These are phyloP conservation scores for Amphipyra tragopoginis DNA, from an alignment of 2,888 invertebrate species.

Conservation along the genomic window DNA sequence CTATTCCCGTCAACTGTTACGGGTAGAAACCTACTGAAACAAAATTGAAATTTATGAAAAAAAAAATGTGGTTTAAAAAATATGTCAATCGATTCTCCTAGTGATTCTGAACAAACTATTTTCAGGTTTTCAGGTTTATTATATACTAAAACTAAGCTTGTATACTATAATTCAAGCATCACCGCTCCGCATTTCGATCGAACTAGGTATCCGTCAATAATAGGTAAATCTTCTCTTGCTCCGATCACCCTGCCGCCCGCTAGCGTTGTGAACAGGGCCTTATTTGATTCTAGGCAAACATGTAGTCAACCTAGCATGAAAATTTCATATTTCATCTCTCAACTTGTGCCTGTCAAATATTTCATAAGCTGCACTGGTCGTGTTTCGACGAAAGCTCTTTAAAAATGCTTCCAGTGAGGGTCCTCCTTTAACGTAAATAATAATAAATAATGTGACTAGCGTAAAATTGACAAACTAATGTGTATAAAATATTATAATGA, in stretches of 20 bases:
- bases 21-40: too few species aligned
- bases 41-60: too few species aligned
- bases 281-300: neutral
- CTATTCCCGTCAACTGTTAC: too few species aligned
- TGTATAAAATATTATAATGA: slow-evolving; percentile 9
- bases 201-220: too few species aligned
- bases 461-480: slow-evolving; percentile 29
- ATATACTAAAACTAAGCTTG: too few species aligned
- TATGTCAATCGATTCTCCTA: too few species aligned
- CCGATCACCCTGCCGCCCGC: too few species aligned
- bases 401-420: slow-evolving; percentile 17
- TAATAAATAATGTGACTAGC: slow-evolving; percentile 9
- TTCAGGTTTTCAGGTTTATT: too few species aligned
- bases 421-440: slow-evolving; percentile 15
- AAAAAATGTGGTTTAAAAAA: too few species aligned
- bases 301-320: slow-evolving; percentile 4
- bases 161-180: neutral
- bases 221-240: too few species aligned
- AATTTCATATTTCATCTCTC: slow-evolving; percentile 30
- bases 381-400: slow-evolving; percentile 18
- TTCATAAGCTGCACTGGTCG: slow-evolving; percentile 14
- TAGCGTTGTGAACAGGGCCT: neutral
- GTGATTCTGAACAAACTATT: too few species aligned
- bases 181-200: neutral
- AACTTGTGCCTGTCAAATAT: slow-evolving; percentile 30